Evolutionary conservation across 2,113 vertebrate genomes (phyloP).

Genomic region (Siniperca knerii): DNA sequence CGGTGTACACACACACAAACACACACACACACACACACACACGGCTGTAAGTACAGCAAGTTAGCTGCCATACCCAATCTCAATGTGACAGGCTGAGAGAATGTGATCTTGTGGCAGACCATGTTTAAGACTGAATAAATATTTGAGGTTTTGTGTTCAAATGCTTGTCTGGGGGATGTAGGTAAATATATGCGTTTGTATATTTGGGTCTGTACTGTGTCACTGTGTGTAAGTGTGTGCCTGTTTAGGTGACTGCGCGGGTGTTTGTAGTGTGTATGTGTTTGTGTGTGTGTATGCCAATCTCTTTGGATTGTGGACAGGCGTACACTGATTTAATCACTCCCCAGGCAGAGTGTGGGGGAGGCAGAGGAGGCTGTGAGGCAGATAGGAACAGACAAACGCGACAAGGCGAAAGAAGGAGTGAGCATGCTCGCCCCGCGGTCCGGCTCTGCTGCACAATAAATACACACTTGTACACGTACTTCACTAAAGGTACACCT

Average conservation of each 20-base stretch:
- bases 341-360: slow-evolving; percentile 77
- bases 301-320: slow-evolving; percentile 79
- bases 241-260: slow-evolving; percentile 42
- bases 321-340: slow-evolving; percentile 83
- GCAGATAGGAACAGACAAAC: slow-evolving; percentile 84
- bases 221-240: slow-evolving; percentile 49
- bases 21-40: not conserved
- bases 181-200: slow-evolving; percentile 60
- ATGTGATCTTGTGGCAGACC: slow-evolving; percentile 48
- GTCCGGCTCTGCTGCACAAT: slow-evolving; percentile 65
- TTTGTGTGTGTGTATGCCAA: slow-evolving; percentile 58
- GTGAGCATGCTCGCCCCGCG: slow-evolving; percentile 66
- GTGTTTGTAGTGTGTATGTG: slow-evolving; percentile 48
- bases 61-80: slow-evolving; percentile 14
- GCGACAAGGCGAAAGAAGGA: slow-evolving; percentile 82
- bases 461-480: slow-evolving; percentile 67
- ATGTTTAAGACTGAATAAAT: slow-evolving; percentile 62
- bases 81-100: slow-evolving; percentile 43
- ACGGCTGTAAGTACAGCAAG: slow-evolving; percentile 6
- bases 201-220: slow-evolving; percentile 45
- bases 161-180: slow-evolving; percentile 54
- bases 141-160: slow-evolving; percentile 66
- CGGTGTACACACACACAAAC: not conserved
- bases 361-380: slow-evolving; percentile 80
- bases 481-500: slow-evolving; percentile 47